Base-by-base conservation (phyloP, 2,797 vertebrate genomes). In the Chanos chanos region DNA sequence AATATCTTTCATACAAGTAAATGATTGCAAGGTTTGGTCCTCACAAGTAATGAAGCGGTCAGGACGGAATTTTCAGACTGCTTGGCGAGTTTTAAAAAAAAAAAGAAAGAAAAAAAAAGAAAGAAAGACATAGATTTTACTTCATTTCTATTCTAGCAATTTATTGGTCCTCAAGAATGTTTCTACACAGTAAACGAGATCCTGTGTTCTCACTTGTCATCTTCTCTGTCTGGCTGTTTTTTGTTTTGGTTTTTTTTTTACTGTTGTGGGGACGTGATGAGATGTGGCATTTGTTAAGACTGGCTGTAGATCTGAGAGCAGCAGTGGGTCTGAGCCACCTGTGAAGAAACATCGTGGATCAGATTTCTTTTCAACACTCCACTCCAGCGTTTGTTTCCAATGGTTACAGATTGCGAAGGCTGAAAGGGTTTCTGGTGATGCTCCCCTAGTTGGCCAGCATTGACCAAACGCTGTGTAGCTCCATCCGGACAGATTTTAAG, bases 301-400 rank as follows among this genome's bases (percentile, higher is more conserved):
- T 60, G 62, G 58, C 30, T 36, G 66, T 72, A 37, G 51, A 70
- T 71, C 49, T 67, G 43, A 56, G 77, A 66, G 47, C 70, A 73
- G 72, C 59, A 68, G 61, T 12, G 19, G 51, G 45, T 36, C 30
- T 68, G 47, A 41, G 59, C 41, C 83, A 86, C 83, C 85, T 86
- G 84, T 87, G 86, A 89, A 89, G 68, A 56, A 33, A 59, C 71
- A 67, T 71, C 73, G 56, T 53, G 61, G 77, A 82, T 86, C 78
- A 13, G 52, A 74, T 85, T 86, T 79, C 83, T 83, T 85, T 85
- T 87, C 80, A 86, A 87, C 77, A 81, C 21, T 40, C 80, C 79
- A 87, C 77, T 74, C 78, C 63, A 7, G 52, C 79, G 68, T 88
- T 86, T 76, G 79, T 72, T 83, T 82, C 76, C 80, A 83, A 78